Conservation (phyloP, 2,797 vertebrate genomes). For the Glyptemys insculpta region DNA sequence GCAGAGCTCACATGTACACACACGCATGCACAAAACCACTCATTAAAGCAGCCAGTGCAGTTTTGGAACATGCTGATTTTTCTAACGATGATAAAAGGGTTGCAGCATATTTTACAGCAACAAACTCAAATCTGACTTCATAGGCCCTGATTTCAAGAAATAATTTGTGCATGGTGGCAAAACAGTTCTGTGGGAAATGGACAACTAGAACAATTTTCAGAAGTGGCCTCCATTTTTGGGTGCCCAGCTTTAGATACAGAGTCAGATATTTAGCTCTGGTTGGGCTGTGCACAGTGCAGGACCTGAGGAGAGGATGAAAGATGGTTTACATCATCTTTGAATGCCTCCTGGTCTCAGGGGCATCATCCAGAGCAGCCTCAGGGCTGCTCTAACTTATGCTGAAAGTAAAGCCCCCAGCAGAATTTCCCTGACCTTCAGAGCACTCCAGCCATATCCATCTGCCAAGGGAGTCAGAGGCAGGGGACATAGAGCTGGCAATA, state of each 20-base stretch:
- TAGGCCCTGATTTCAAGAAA: constrained; percentile 60
- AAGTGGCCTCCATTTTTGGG: not conserved
- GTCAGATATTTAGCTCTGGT: not conserved
- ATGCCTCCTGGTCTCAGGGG: constrained; percentile 20
- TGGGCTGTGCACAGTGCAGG: fast-evolving
- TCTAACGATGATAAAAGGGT: constrained; percentile 55
- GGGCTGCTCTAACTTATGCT: not conserved
- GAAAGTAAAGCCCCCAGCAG: fast-evolving
- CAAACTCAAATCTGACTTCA: constrained; percentile 53
- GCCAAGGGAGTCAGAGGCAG: not conserved
- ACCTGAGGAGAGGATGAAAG: not conserved
- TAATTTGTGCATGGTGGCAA: not conserved
- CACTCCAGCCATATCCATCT: fast-evolving
- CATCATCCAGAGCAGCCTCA: not conserved
- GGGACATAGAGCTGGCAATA: not conserved
- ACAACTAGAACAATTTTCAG: not conserved
- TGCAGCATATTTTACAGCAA: constrained; percentile 58
- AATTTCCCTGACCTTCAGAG: not conserved
- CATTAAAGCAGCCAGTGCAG: constrained; percentile 73
- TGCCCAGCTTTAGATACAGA: not conserved
- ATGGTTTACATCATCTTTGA: not conserved
- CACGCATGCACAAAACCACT: constrained; percentile 35
- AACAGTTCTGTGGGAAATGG: constrained; percentile 26
- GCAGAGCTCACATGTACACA: constrained; percentile 54
- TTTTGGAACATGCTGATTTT: constrained; percentile 65